Base-by-base conservation (phyloP, 2,113 vertebrate genomes). In the Corydoras maculifer region DNA sequence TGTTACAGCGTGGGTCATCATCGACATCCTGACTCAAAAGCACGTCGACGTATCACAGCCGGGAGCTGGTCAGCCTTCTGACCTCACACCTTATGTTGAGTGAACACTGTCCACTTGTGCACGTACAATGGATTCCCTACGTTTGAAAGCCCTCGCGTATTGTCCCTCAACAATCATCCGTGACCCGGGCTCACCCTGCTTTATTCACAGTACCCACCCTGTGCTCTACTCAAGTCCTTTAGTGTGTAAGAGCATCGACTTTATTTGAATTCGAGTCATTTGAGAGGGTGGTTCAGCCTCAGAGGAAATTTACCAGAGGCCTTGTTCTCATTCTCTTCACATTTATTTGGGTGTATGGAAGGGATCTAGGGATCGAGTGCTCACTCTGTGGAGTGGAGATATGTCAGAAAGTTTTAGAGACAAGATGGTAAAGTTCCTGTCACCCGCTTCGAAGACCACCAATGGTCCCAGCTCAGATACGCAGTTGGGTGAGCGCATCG, bases 401-500 rank as follows among this genome's bases (percentile, higher is more conserved):
- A 92, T 92, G 90, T 90, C 90, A 74, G 89, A 90, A 86, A 91
- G 87, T 81, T 79, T 85, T 80, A 84, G 80, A 69, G 81, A 87
- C 77, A 90, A 88, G 79, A 89, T 91, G 84, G 88, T 89, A 66
- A 91, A 88, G 76, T 91, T 91, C 83, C 84, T 91, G 74, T 86
- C 87, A 81, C 89, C 95, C 74, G 88, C 85, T 75, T 87, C 90
- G 9, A 90, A 88, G 78, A 93, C 93, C 73, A 89, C 91, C 81
- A 94, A 93, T 72, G 91, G 92, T 68, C 93, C 94, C 68, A 94
- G 94, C 82, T 98, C 94, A 43, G 95, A 97, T 81, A 93, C 93
- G 2, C 92, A 93, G 69, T 83, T 97, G n/a, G 89, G 88, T 43
- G 94, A 93, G 77, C 83, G 86, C 68, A 85, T 92, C 35, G 83